Evolutionary conservation across 2,888 invertebrate genomes (phyloP).

Genomic region (Plagiodera versicolora): DNA sequence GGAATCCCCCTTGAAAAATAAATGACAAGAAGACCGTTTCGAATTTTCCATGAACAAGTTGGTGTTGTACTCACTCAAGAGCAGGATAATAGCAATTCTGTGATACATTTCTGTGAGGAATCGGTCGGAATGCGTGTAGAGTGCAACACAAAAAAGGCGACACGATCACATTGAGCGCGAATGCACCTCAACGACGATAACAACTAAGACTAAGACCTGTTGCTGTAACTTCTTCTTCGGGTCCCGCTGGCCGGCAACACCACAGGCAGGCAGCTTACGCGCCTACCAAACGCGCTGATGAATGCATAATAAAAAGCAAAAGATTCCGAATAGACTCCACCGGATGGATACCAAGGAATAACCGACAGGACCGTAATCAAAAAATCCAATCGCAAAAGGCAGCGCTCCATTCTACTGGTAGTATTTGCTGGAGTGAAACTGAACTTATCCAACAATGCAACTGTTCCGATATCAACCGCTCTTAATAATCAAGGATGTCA

Average conservation of each 20-base stretch:
- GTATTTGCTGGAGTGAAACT: too few relatives aligned
- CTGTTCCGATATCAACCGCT: too few relatives aligned
- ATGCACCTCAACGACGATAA: not conserved
- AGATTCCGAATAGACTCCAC: conserved; percentile 8
- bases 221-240: not conserved
- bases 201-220: not conserved
- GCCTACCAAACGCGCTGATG: conserved; percentile 3
- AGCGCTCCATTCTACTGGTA: too few relatives aligned
- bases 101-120: not conserved
- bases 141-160: not conserved
- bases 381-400: too few relatives aligned
- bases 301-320: conserved; percentile 12
- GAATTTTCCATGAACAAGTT: too few relatives aligned
- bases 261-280: not conserved
- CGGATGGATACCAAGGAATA: conserved; percentile 14
- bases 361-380: not conserved
- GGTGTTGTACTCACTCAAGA: not conserved
- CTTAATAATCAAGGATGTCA: too few relatives aligned
- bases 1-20: too few relatives aligned
- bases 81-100: not conserved
- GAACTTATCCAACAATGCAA: too few relatives aligned
- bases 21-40: too few relatives aligned
- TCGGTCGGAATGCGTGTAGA: not conserved
- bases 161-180: not conserved
- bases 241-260: not conserved